Evolutionary conservation across 2,888 invertebrate species (phyloP).

Genomic region (Platycheirus albimanus): DNA sequence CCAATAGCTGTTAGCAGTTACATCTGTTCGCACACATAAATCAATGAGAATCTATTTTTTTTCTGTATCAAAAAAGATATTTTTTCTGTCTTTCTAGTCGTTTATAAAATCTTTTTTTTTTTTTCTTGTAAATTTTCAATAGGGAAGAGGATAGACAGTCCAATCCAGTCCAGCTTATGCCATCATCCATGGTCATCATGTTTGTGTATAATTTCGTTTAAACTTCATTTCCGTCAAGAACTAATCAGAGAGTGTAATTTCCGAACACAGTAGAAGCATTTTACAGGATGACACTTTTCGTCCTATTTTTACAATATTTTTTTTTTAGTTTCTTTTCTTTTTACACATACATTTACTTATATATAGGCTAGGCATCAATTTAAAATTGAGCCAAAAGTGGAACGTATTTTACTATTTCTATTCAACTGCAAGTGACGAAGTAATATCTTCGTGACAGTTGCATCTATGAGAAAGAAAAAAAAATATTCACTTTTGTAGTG

Average conservation of each 20-base stretch:
- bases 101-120: background rate
- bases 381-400: background rate
- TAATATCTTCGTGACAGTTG: background rate
- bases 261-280: conserved; percentile 79
- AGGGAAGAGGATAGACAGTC: background rate
- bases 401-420: conserved; percentile 8
- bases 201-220: conserved; percentile 82
- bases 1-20: conserved; percentile 35
- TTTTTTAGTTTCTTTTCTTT: background rate
- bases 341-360: too few relatives aligned
- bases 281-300: conserved; percentile 39
- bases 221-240: conserved; percentile 82
- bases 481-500: background rate
- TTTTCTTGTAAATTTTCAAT: conserved; percentile 9
- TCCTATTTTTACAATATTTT: background rate
- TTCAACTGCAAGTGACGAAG: background rate
- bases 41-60: conserved; percentile 17
- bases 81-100: conserved; percentile 2
- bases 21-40: conserved; percentile 50
- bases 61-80: too few relatives aligned
- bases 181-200: conserved; percentile 59
- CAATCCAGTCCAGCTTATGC: conserved; percentile 21
- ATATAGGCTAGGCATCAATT: background rate
- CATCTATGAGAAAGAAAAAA: conserved; percentile 29
- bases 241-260: conserved; percentile 83